Base-by-base conservation (phyloP, 2,888 invertebrate species). In the Darwinula stevensoni region DNA sequence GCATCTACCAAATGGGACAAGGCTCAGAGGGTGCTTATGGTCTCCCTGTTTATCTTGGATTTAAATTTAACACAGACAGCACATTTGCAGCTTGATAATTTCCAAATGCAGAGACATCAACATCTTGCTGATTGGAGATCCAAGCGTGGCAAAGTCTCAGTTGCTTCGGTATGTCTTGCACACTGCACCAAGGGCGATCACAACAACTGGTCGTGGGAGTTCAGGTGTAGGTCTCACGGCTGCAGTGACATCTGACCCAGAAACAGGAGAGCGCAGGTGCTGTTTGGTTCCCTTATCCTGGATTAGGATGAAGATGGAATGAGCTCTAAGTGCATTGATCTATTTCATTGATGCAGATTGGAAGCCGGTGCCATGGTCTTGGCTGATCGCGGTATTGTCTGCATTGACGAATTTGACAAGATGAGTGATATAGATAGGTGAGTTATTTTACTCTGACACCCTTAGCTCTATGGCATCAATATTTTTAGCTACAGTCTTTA, bases 311-410 rank as follows among this genome's bases (percentile, higher is more conserved):
- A 34, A 43, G 56, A 14, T n/a, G n/a, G n/a, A n/a, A n/a, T n/a
- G n/a, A n/a, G n/a, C n/a, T n/a, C n/a, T n/a, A n/a, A n/a, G n/a
- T n/a, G n/a, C n/a, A 18, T 17, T 17, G 9, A 13, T 38, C 35
- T 15, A 41, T n/a, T n/a, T n/a, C n/a, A n/a, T n/a, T n/a, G n/a
- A n/a, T n/a, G n/a, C n/a, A 63, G 84, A 22, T 49, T 94, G 35
- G 91, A 94, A 54, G 97, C 94, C 1, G 97, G 97, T 38, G 97
- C 97, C 34, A 97, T 97, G 97, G 97, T 97, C n/a, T 52, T 97
- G 22, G 97, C 91, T 0, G 97, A 97, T 56, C 64, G 94, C 36
- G 94, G 94, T 16, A 76, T 94, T 30, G 94, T 97, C 30, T 97
- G 94, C 50, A 67, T 66, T 41, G 86, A 97, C 53, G 97, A 97